phyloP scores from a whole-genome alignment of 2,888 invertebrate species.

The Hyposoter dolosus region DNA sequence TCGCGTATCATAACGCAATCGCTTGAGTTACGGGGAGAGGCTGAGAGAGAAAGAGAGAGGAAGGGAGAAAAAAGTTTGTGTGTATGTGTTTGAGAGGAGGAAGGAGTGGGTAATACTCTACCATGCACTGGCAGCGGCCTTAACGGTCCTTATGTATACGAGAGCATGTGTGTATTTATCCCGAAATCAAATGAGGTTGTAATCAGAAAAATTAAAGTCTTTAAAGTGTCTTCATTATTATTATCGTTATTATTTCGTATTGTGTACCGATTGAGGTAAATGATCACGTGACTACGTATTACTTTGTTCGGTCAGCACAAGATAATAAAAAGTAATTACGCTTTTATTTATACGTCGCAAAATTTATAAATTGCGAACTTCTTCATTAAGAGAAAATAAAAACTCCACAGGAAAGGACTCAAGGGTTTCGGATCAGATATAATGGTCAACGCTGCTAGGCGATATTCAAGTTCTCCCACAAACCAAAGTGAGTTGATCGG shows the following conservation, averaged over 20 bases:
- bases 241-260: slow-evolving; percentile 1
- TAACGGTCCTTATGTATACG: slow-evolving; percentile 3
- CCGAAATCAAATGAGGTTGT: slow-evolving; percentile 40
- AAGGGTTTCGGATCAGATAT: not conserved
- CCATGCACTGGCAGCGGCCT: not conserved
- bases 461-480: not conserved
- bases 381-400: not conserved
- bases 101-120: not conserved
- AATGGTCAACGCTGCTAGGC: not conserved
- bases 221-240: slow-evolving; percentile 21
- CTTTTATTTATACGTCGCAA: not conserved
- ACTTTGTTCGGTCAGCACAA: not conserved
- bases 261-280: slow-evolving; percentile 1
- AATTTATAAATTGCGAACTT: not conserved
- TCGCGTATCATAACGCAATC: slow-evolving; percentile 70
- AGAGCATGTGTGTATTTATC: slow-evolving; percentile 34
- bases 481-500: not conserved
- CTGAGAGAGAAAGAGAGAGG: not conserved
- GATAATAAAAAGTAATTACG: not conserved
- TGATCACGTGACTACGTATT: not conserved
- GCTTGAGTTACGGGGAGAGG: slow-evolving; percentile 62
- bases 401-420: not conserved
- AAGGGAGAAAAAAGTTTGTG: not conserved
- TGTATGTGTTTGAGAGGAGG: not conserved
- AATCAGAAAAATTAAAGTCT: slow-evolving; percentile 45